Conservation (phyloP, 2,797 vertebrate species). For the Astyanax mexicanus region DNA sequence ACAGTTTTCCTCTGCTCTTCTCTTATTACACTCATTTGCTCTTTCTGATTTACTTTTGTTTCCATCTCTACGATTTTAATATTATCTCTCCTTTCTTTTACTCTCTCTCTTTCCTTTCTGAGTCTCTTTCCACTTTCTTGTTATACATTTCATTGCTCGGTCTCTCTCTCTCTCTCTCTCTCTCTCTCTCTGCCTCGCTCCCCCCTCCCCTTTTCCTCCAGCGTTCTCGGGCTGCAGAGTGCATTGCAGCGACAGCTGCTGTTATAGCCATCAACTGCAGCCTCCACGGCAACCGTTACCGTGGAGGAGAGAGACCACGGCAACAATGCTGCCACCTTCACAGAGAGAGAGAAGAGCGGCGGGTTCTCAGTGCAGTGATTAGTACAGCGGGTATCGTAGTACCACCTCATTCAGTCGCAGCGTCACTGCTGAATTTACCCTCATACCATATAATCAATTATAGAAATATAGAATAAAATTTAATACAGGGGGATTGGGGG, state of each 20-base stretch:
- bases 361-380: background rate
- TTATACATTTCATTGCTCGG: constrained; percentile 38
- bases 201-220: constrained; percentile 23
- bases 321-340: constrained; percentile 33
- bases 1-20: constrained; percentile 35
- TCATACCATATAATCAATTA: no score
- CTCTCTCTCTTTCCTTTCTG: constrained; percentile 26
- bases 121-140: constrained; percentile 43
- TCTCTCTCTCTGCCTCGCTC: constrained; percentile 31
- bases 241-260: constrained; percentile 65
- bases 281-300: constrained; percentile 59
- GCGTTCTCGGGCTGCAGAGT: constrained; percentile 51
- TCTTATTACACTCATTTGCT: no score
- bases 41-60: no score
- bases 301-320: constrained; percentile 47
- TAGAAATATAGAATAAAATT: no score
- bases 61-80: no score
- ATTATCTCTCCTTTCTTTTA: constrained; percentile 17
- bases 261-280: constrained; percentile 65
- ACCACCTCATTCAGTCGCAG: background rate
- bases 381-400: background rate
- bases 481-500: no score
- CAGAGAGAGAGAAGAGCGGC: background rate
- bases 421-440: no score
- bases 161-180: constrained; percentile 31